Evolutionary conservation across 2,888 invertebrate species (phyloP).

Genomic region (Agrotis segetum): DNA sequence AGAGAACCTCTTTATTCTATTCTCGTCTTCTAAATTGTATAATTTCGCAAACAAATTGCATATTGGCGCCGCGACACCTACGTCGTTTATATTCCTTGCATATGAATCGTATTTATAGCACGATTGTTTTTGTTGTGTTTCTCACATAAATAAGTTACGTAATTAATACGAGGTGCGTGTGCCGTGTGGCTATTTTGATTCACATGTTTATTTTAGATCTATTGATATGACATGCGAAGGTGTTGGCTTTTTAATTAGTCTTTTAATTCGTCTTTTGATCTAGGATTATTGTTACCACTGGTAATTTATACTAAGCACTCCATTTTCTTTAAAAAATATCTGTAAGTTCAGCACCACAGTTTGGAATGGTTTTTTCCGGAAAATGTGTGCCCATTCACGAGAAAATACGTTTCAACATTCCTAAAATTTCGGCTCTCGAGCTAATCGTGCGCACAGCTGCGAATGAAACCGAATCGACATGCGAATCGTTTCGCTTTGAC

Average conservation of each 20-base stretch:
- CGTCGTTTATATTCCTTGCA: slow-evolving; percentile 42
- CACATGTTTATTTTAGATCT: slow-evolving; percentile 35
- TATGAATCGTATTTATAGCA: slow-evolving; percentile 42
- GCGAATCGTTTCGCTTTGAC: slow-evolving; percentile 14
- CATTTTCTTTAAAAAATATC: slow-evolving; percentile 1
- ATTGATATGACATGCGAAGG: neutral
- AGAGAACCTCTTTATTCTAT: slow-evolving; percentile 24
- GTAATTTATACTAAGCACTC: neutral
- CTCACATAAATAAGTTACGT: slow-evolving; percentile 46
- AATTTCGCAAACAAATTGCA: slow-evolving; percentile 43
- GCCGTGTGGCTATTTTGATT: slow-evolving; percentile 32
- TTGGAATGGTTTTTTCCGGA: slow-evolving; percentile 1
- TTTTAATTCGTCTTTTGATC: neutral
- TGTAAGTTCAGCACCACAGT: neutral
- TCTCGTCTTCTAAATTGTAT: slow-evolving; percentile 35
- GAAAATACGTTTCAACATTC: slow-evolving; percentile 32
- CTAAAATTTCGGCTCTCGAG: slow-evolving; percentile 17
- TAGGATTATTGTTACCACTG: neutral
- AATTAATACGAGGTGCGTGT: slow-evolving; percentile 38
- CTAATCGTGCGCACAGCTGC: slow-evolving; percentile 24
- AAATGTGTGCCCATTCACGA: slow-evolving; percentile 17
- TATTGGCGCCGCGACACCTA: slow-evolving; percentile 42
- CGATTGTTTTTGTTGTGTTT: slow-evolving; percentile 46
- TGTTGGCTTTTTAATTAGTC: neutral
- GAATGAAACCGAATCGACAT: slow-evolving; percentile 19